These are phyloP conservation scores for Diacarnus erythraeanus DNA, from an alignment of 37 sponge, comb jelly and placozoan genomes.

Conservation along the genomic window DNA sequence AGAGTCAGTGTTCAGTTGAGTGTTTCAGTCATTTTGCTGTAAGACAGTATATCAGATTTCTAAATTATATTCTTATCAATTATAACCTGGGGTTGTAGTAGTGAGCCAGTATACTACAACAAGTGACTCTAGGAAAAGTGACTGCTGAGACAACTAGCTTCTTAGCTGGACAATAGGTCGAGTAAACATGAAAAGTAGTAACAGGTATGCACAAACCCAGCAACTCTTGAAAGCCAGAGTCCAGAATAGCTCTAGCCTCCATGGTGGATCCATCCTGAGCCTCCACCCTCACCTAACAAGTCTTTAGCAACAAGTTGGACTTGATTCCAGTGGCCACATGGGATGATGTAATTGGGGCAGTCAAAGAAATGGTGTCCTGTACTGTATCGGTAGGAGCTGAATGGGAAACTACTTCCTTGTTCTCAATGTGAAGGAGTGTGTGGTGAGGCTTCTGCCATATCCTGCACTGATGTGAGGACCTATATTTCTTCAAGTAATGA, in stretches of 20 bases:
- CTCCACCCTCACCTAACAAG: not conserved
- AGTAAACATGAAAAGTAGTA: not conserved
- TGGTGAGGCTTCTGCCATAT: not conserved
- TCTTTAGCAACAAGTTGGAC: not conserved
- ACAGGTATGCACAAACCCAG: not conserved
- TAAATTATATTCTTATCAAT: too few relatives aligned
- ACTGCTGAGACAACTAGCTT: conserved; percentile 11
- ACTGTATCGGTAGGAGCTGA: too few relatives aligned
- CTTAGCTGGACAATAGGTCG: not conserved
- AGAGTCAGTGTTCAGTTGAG: too few relatives aligned
- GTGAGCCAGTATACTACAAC: too few relatives aligned
- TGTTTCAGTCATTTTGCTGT: too few relatives aligned
- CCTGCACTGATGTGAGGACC: too few relatives aligned
- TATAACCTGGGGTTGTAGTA: too few relatives aligned
- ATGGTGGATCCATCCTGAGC: not conserved
- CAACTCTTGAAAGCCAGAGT: not conserved
- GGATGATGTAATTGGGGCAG: not conserved
- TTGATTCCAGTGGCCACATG: not conserved
- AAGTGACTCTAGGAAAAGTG: conserved; percentile 1
- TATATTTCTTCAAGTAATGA: too few relatives aligned
- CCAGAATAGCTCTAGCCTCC: not conserved
- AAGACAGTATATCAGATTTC: too few relatives aligned
- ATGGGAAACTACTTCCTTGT: not conserved
- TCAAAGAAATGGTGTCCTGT: too few relatives aligned
- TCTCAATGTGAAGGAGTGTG: too few relatives aligned